Evolutionary conservation across 2,888 invertebrate species (phyloP).

Genomic region (Eurytoma californica): DNA sequence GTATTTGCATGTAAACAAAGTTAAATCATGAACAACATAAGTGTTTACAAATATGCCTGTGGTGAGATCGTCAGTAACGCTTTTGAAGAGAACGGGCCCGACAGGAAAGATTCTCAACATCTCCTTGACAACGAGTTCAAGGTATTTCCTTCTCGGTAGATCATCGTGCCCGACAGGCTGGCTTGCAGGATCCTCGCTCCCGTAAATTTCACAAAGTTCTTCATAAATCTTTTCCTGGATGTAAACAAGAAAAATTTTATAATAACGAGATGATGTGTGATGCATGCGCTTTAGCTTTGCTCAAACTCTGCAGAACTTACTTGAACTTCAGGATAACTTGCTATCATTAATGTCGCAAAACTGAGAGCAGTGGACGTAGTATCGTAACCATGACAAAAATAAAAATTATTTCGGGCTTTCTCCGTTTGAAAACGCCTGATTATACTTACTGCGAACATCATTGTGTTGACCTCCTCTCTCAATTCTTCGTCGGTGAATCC

Average conservation of each 20-base stretch:
- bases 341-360: conserved; percentile 62
- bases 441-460: conserved; percentile 77
- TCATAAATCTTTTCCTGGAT: conserved; percentile 70
- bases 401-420: not conserved
- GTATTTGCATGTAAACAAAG: too few species aligned
- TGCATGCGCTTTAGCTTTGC: not conserved
- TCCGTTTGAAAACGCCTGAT: not conserved
- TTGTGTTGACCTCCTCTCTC: conserved; percentile 78
- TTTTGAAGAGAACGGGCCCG: conserved; percentile 76
- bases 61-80: conserved; percentile 75
- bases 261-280: not conserved
- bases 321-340: conserved; percentile 61
- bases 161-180: conserved; percentile 75
- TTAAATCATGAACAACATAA: too few species aligned
- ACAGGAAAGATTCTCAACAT: conserved; percentile 78
- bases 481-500: conserved; percentile 77
- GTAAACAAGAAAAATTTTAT: not conserved
- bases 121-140: conserved; percentile 79
- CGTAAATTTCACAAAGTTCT: conserved; percentile 76
- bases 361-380: conserved; percentile 60
- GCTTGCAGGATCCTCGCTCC: conserved; percentile 70
- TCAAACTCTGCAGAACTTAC: conserved; percentile 47
- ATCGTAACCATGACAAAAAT: conserved; percentile 60
- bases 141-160: conserved; percentile 77
- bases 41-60: conserved; percentile 73